These are phyloP conservation scores for Eufriesea mexicana DNA, from an alignment of 1,140 invertebrate species.

Conservation along the genomic window DNA sequence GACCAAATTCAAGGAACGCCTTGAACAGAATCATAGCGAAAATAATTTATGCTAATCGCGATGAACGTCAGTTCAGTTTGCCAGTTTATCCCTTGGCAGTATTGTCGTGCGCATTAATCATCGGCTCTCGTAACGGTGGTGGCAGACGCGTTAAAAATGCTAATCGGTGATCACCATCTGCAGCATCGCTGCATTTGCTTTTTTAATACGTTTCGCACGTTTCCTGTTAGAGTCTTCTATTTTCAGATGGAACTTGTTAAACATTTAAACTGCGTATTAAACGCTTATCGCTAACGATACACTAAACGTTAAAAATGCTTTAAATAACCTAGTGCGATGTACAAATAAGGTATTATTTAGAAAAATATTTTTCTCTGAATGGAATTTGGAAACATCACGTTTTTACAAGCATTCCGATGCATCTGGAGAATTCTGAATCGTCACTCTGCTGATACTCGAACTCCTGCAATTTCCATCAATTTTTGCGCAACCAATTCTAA, in stretches of 20 bases:
- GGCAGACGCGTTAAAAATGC: constrained; percentile 19
- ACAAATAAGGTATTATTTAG: no score
- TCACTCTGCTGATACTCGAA: not conserved
- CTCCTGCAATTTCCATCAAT: not conserved
- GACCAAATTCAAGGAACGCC: not conserved
- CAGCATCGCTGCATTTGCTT: not conserved
- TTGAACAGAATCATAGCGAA: not conserved
- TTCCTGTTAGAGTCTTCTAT: not conserved
- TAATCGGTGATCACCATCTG: not conserved
- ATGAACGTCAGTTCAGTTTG: no score
- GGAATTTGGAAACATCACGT: not conserved
- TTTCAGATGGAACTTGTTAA: no score
- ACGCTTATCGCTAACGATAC: not conserved
- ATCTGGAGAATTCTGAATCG: not conserved
- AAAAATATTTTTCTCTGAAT: no score
- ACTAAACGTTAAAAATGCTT: not conserved
- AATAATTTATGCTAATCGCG: constrained; percentile 11
- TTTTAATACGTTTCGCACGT: not conserved
- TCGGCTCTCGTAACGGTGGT: not conserved
- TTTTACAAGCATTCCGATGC: not conserved
- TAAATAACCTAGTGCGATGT: no score
- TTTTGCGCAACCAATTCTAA: no score
- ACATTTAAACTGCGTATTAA: not conserved
- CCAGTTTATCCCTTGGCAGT: not conserved
- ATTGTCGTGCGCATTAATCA: not conserved